Conservation (phyloP, 2,888 invertebrate genomes). For the Chaitophorus viminalis region DNA sequence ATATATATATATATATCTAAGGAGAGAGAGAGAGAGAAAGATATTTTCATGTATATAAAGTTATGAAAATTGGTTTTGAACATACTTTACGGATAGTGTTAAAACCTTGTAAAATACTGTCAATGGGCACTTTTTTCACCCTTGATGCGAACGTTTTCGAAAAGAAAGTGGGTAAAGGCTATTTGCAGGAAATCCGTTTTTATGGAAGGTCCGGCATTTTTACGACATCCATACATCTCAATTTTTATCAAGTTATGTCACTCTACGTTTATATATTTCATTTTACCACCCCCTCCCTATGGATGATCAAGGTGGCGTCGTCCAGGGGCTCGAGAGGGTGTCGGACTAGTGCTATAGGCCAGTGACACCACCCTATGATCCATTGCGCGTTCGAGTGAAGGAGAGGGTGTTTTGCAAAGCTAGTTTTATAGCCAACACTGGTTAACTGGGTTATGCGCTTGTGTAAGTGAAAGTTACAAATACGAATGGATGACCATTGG, state of each 20-base stretch:
- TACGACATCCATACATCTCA: conserved; percentile 61
- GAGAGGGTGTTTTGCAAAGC: conserved; percentile 49
- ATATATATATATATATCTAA: neutral
- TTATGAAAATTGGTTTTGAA: conserved; percentile 54
- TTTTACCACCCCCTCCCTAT: conserved; percentile 2
- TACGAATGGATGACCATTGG: conserved; percentile 58
- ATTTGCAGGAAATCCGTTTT: conserved; percentile 61
- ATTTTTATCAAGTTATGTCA: conserved; percentile 62
- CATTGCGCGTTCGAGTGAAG: conserved; percentile 36
- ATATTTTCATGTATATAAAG: conserved; percentile 1
- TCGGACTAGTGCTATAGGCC: conserved; percentile 25
- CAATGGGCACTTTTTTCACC: conserved; percentile 46
- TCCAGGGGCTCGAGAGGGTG: conserved; percentile 50
- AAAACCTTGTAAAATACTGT: conserved; percentile 46
- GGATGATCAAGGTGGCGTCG: conserved; percentile 51
- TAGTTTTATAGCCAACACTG: conserved; percentile 46
- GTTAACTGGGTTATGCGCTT: conserved; percentile 55
- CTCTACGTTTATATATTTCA: conserved; percentile 61
- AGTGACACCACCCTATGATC: conserved; percentile 52
- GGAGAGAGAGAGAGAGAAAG: too few relatives aligned
- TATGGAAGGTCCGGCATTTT: conserved; percentile 60
- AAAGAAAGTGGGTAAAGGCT: conserved; percentile 47
- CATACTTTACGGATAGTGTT: conserved; percentile 43
- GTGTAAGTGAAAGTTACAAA: conserved; percentile 54
- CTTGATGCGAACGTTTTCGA: conserved; percentile 15